Conservation (phyloP, 2,113 vertebrate species). For the Nerophis lumbriciformis region DNA sequence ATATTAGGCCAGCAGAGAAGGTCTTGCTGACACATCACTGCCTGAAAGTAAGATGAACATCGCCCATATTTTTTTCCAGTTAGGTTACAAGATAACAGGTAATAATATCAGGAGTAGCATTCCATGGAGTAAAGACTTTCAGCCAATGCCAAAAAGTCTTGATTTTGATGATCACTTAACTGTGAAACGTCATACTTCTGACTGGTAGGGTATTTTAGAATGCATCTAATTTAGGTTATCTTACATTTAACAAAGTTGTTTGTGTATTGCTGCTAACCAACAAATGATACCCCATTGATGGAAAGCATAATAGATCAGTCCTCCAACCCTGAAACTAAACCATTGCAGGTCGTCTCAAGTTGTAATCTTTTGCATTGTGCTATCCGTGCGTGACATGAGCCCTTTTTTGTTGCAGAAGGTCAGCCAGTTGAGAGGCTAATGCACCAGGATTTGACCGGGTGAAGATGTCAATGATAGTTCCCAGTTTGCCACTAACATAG, state of each 20-base stretch:
- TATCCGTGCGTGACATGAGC: slow-evolving; percentile 16
- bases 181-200: neutral
- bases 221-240: no score
- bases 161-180: neutral
- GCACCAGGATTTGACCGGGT: slow-evolving; percentile 64
- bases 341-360: slow-evolving; percentile 4
- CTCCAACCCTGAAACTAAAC: neutral
- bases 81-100: no score
- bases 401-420: slow-evolving; percentile 44
- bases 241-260: no score
- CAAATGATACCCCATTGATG: neutral
- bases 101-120: no score
- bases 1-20: no score
- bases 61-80: no score
- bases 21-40: no score
- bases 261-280: neutral
- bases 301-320: neutral
- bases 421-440: slow-evolving; percentile 49
- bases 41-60: no score
- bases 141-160: neutral
- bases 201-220: no score
- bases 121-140: no score
- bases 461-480: slow-evolving; percentile 70
- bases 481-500: slow-evolving; percentile 54
- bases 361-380: slow-evolving; percentile 24